These are phyloP conservation scores for Salvelinus alpinus DNA, from an alignment of 2,113 vertebrate genomes.

Conservation along the genomic window DNA sequence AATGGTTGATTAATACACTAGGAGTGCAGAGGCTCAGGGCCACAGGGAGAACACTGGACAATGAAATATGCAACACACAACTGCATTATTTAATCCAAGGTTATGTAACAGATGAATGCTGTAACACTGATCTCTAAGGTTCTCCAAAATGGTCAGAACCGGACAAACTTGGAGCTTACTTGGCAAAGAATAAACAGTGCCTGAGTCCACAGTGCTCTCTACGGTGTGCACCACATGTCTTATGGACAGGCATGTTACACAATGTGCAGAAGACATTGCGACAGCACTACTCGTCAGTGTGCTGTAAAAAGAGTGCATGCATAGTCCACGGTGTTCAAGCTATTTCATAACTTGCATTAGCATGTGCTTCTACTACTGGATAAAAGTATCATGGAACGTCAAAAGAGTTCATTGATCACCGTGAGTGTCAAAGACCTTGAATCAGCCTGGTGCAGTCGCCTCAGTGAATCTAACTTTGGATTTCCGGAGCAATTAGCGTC, in stretches of 20 bases:
- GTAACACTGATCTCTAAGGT: slow-evolving; percentile 41
- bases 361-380: not conserved
- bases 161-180: slow-evolving; percentile 52
- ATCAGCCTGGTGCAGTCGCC: not conserved
- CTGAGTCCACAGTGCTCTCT: slow-evolving; percentile 2
- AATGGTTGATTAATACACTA: slow-evolving; percentile 3
- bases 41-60: slow-evolving; percentile 33
- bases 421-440: not conserved
- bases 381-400: not conserved
- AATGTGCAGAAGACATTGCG: not conserved
- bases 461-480: not conserved
- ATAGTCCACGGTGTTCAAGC: not conserved
- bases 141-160: slow-evolving; percentile 53
- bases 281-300: not conserved
- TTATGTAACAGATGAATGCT: slow-evolving; percentile 49
- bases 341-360: not conserved
- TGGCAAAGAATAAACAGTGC: slow-evolving; percentile 42
- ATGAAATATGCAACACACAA: slow-evolving; percentile 55
- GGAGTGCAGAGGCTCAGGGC: slow-evolving; percentile 22
- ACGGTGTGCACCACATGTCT: not conserved
- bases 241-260: not conserved
- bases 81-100: slow-evolving; percentile 57
- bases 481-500: not conserved
- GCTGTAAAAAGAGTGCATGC: not conserved
- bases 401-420: not conserved